These are phyloP conservation scores for Teleiodes luculella DNA, from an alignment of 2,888 invertebrate genomes.

Conservation along the genomic window DNA sequence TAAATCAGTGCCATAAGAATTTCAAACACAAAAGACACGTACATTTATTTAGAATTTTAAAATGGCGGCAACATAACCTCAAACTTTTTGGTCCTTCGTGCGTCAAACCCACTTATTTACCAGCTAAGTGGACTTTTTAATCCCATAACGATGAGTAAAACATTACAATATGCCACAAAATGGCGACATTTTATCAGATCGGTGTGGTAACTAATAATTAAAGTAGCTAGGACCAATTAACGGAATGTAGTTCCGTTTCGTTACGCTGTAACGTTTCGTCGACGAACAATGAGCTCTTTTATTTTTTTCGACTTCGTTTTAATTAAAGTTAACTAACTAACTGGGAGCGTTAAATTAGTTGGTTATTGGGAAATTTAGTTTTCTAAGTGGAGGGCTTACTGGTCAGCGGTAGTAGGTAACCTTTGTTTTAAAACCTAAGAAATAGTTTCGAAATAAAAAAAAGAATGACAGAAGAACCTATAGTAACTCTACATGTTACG, in stretches of 20 bases:
- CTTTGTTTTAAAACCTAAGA: too few species aligned
- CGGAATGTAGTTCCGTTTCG: conserved; percentile 58
- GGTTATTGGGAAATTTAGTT: conserved; percentile 15
- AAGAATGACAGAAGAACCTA: too few species aligned
- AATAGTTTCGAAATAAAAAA: too few species aligned
- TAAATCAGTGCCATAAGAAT: neutral
- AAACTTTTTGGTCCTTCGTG: neutral
- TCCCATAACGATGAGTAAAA: conserved; percentile 26
- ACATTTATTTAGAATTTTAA: neutral
- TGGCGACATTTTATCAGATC: conserved; percentile 42
- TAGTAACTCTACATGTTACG: too few species aligned
- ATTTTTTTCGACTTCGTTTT: conserved; percentile 49
- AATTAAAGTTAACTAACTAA: conserved; percentile 66
- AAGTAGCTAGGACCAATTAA: conserved; percentile 67
- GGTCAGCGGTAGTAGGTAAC: too few species aligned
- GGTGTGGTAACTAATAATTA: conserved; percentile 56
- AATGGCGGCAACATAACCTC: neutral
- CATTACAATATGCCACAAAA: conserved; percentile 12
- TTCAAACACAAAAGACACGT: neutral
- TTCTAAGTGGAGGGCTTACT: neutral
- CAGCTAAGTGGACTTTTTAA: conserved; percentile 15
- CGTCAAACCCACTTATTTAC: neutral
- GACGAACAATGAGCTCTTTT: conserved; percentile 57
- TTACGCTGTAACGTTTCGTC: conserved; percentile 27
- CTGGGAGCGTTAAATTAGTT: conserved; percentile 37